Evolutionary conservation across 2,888 invertebrate genomes (phyloP).

Genomic region (Seira musarum): DNA sequence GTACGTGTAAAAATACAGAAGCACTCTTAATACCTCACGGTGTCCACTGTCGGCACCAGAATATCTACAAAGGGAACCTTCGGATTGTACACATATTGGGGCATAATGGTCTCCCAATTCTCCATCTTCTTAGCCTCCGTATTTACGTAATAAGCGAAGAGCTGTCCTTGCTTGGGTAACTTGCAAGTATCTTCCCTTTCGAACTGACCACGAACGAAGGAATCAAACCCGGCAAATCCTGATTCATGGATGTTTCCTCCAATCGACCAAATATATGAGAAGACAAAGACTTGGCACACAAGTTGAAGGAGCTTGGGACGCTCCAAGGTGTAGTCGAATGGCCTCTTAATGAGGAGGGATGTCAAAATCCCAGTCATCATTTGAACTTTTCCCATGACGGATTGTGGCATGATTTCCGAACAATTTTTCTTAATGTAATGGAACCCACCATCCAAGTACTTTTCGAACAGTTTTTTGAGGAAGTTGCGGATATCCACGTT

Average conservation of each 20-base stretch:
- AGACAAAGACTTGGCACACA: conserved; percentile 84
- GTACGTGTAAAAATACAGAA: too few relatives aligned
- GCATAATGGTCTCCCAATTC: conserved; percentile 85
- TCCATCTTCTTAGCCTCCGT: conserved; percentile 81
- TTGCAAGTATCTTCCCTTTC: conserved; percentile 81
- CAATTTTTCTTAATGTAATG: conserved; percentile 81
- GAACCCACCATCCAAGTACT: conserved; percentile 80
- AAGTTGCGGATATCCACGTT: conserved; percentile 77
- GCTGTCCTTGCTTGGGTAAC: conserved; percentile 80
- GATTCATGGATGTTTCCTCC: conserved; percentile 87
- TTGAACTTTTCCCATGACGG: conserved; percentile 86
- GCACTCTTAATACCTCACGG: too few relatives aligned
- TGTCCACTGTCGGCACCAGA: conserved; percentile 89
- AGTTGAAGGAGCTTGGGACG: conserved; percentile 76
- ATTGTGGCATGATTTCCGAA: conserved; percentile 74
- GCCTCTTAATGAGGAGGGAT: conserved; percentile 79
- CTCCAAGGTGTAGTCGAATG: conserved; percentile 78
- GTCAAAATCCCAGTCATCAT: conserved; percentile 84
- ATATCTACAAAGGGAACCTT: conserved; percentile 88
- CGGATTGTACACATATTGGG: conserved; percentile 81
- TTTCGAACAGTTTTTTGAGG: conserved; percentile 79
- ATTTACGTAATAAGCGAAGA: conserved; percentile 87
- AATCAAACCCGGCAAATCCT: conserved; percentile 81
- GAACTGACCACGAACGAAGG: conserved; percentile 80
- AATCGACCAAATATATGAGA: conserved; percentile 87